phyloP scores from a whole-genome alignment of 2,888 invertebrate species.

The Andrena fulva region DNA sequence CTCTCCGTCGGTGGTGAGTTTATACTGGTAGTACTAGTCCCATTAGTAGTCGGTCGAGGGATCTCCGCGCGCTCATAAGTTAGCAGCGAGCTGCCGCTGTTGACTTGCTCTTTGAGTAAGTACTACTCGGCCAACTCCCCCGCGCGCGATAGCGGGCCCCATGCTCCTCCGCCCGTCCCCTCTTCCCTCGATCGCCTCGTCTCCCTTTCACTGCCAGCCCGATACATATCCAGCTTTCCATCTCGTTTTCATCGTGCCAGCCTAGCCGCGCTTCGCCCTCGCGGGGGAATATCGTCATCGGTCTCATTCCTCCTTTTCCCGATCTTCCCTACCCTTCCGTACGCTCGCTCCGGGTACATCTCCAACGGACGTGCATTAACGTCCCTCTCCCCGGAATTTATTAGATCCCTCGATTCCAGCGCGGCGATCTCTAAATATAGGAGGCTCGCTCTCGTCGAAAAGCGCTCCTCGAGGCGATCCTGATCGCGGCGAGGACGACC shows the following conservation, averaged over 20 bases:
- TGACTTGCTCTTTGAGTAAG: slow-evolving; percentile 73
- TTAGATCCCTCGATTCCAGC: slow-evolving; percentile 53
- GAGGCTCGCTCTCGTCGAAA: slow-evolving; percentile 30
- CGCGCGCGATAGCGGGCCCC: slow-evolving; percentile 66
- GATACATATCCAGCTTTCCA: slow-evolving; percentile 42
- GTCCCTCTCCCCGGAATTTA: slow-evolving; percentile 53
- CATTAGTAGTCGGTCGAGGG: slow-evolving; percentile 74
- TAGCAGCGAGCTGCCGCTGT: slow-evolving; percentile 75
- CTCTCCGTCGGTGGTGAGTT: slow-evolving; percentile 57
- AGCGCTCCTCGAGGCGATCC: slow-evolving; percentile 36
- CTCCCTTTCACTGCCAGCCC: slow-evolving; percentile 39
- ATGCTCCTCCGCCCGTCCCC: slow-evolving; percentile 48
- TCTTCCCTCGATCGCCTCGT: slow-evolving; percentile 39
- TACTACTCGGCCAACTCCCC: slow-evolving; percentile 70
- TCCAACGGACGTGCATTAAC: slow-evolving; percentile 42
- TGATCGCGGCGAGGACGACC: slow-evolving; percentile 54
- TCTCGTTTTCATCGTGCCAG: slow-evolving; percentile 56
- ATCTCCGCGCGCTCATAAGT: slow-evolving; percentile 75
- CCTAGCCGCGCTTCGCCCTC: slow-evolving; percentile 38
- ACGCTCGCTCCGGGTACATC: slow-evolving; percentile 1
- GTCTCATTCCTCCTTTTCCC: not conserved
- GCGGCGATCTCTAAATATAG: slow-evolving; percentile 62
- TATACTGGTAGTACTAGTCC: slow-evolving; percentile 73
- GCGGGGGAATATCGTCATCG: slow-evolving; percentile 32
- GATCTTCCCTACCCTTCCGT: not conserved